These are phyloP conservation scores for Hippoglossus stenolepis DNA, from an alignment of 2,113 vertebrate species.

Conservation along the genomic window DNA sequence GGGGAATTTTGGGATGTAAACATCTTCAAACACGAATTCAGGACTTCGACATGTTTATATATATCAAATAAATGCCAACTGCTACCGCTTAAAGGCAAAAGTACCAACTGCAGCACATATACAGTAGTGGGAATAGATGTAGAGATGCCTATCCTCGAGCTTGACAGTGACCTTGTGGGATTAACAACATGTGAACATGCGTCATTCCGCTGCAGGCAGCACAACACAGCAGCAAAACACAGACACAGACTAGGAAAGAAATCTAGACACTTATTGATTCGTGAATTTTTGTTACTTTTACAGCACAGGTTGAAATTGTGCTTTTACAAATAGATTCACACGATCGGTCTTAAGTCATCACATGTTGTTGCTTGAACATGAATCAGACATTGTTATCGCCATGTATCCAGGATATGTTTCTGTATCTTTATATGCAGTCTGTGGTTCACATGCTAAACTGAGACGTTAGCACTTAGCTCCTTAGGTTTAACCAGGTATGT, in stretches of 20 bases:
- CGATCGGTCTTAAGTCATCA: too few relatives aligned
- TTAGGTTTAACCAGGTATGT: too few relatives aligned
- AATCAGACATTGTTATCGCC: too few relatives aligned
- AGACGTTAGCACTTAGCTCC: too few relatives aligned
- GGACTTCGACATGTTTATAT: not conserved
- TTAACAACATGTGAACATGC: not conserved
- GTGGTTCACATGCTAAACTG: too few relatives aligned
- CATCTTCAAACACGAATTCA: constrained; percentile 15
- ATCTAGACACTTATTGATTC: not conserved
- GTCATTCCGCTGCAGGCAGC: constrained; percentile 42
- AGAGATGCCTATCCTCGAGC: not conserved
- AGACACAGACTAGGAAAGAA: constrained; percentile 1
- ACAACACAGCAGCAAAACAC: constrained; percentile 6
- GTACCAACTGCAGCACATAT: not conserved
- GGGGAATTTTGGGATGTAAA: constrained; percentile 19
- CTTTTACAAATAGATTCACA: too few relatives aligned
- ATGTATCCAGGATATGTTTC: too few relatives aligned
- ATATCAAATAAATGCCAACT: not conserved
- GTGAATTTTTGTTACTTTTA: constrained; percentile 9
- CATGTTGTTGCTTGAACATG: too few relatives aligned
- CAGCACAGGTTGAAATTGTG: not conserved
- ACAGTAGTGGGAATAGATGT: not conserved
- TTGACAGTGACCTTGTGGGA: constrained; percentile 16
- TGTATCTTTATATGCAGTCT: too few relatives aligned
- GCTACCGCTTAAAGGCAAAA: not conserved